A percentile compares a stretch with the other conserved stretches of the same genome.
These are phyloP conservation scores for Pangasianodon hypophthalmus DNA, from an alignment of 2,113 vertebrate species.

Conservation along the genomic window DNA sequence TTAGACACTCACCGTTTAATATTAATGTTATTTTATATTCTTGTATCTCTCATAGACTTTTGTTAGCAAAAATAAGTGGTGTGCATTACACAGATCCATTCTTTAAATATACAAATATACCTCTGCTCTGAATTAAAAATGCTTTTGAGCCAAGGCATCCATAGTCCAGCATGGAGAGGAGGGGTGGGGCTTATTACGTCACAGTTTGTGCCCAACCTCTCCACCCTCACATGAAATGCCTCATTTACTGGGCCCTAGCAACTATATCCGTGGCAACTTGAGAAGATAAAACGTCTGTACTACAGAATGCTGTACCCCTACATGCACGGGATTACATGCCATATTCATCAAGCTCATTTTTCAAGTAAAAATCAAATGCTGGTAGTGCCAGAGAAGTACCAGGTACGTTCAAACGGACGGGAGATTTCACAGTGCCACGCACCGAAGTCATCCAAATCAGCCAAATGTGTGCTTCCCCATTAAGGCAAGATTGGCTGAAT, in stretches of 20 bases:
- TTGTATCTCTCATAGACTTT: slow-evolving; percentile 53
- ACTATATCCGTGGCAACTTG: slow-evolving; percentile 54
- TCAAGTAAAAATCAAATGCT: slow-evolving; percentile 64
- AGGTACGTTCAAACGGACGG: slow-evolving; percentile 30
- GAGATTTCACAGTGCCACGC: slow-evolving; percentile 36
- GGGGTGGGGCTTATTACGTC: slow-evolving; percentile 28
- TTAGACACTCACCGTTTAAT: slow-evolving; percentile 43
- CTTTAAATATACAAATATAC: slow-evolving; percentile 83
- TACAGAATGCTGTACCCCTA: slow-evolving; percentile 20
- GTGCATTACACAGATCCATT: slow-evolving; percentile 71
- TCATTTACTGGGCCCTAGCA: slow-evolving; percentile 33
- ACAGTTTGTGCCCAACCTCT: slow-evolving; percentile 39
- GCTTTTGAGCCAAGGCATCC: slow-evolving; percentile 64
- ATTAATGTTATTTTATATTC: slow-evolving; percentile 47
- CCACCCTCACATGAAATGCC: slow-evolving; percentile 22
- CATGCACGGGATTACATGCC: slow-evolving; percentile 3
- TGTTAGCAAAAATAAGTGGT: slow-evolving; percentile 73
- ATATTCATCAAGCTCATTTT: slow-evolving; percentile 28
- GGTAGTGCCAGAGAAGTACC: slow-evolving; percentile 62
- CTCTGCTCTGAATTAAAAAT: slow-evolving; percentile 79
- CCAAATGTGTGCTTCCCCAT: background rate
- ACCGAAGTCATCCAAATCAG: slow-evolving; percentile 2
- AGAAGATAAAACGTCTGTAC: slow-evolving; percentile 21
- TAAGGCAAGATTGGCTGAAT: background rate
- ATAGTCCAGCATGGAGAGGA: slow-evolving; percentile 43